Evolutionary conservation across 2,888 invertebrate genomes (phyloP).

Genomic region (Pollenia labialis): DNA sequence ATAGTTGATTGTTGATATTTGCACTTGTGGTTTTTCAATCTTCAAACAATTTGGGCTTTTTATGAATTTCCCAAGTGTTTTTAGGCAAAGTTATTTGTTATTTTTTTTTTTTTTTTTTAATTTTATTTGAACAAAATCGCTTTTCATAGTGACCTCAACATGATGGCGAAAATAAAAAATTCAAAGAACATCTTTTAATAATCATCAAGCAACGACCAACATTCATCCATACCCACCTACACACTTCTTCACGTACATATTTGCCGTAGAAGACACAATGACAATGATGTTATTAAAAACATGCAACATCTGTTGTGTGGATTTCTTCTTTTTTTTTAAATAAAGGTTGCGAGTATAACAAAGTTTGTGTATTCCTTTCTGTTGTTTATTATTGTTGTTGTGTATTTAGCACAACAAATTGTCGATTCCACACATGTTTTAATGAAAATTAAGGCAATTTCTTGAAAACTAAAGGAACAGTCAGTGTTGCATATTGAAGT

Average conservation of each 20-base stretch:
- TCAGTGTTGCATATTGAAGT: slow-evolving; percentile 47
- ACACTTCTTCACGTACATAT: neutral
- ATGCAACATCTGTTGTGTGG: slow-evolving; percentile 66
- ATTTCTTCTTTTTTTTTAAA: slow-evolving; percentile 8
- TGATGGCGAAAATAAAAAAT: slow-evolving; percentile 65
- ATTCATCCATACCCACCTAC: slow-evolving; percentile 27
- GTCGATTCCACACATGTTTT: slow-evolving; percentile 75
- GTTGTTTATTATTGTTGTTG: slow-evolving; percentile 27
- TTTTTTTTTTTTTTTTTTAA: slow-evolving; percentile 1
- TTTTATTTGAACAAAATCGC: slow-evolving; percentile 1
- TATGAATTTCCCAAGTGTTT: slow-evolving; percentile 66
- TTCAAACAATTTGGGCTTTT: slow-evolving; percentile 31
- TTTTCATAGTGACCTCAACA: slow-evolving; percentile 45
- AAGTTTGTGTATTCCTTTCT: neutral
- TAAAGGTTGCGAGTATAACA: slow-evolving; percentile 33
- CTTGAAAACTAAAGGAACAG: slow-evolving; percentile 22
- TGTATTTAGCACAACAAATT: slow-evolving; percentile 69
- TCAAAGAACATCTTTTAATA: slow-evolving; percentile 73
- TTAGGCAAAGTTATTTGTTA: slow-evolving; percentile 36
- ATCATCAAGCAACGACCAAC: slow-evolving; percentile 59
- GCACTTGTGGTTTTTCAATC: slow-evolving; percentile 52
- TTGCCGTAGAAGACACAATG: slow-evolving; percentile 28
- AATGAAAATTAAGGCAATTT: slow-evolving; percentile 76
- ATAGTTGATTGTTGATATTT: slow-evolving; percentile 55
- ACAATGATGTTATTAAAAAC: slow-evolving; percentile 68